Base-by-base conservation (phyloP, 1,140 invertebrate genomes). In the Dendrolimus kikuchii region DNA sequence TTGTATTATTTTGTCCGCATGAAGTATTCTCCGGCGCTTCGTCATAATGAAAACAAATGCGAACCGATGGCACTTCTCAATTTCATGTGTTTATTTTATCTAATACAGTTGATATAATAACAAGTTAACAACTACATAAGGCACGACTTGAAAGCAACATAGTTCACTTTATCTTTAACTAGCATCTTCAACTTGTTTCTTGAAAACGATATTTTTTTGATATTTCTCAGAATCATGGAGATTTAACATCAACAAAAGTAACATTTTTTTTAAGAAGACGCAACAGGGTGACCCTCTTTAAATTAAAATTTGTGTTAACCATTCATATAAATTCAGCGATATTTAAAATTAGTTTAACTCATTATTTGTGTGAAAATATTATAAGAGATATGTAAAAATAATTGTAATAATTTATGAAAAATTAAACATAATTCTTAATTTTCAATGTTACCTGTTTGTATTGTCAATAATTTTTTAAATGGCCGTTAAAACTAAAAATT, bases 21-120 rank as follows among this genome's bases (percentile, higher is more conserved):
- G 75, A 61, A 86, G 72, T 54, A 86, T 86, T 74, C 83, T 81
- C 70, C 80, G 77, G 64, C 83, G 83, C 64, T 86, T 86, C 56
- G 77, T 83, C 83, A 84, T 86, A 81, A 83, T 84, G 81, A 81
- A 78, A 81, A 85, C 77, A 81, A 81, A 77, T 73, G 68, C 64
- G 66, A 51, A 60, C 46, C 50, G 53, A 55, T 61, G 51, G 44
- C 23, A 23, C 23, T 51, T 46, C 40, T 55, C 57, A 55, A 53
- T 55, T 55, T 74, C 77, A 83, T 80, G 59, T 71, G 79, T 71
- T 66, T 69, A 62, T 65, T 57, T 60, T 69, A 23, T 23, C 3
- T 23, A 68, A 51, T 58, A 46, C 61, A 56, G 59, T 55, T 59
- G 68, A 59, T 51, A 42, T 56, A 60, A 51, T 38, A 59, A 60